Evolutionary conservation across 2,797 vertebrate genomes (phyloP).

Genomic region (Pteropus rufus): DNA sequence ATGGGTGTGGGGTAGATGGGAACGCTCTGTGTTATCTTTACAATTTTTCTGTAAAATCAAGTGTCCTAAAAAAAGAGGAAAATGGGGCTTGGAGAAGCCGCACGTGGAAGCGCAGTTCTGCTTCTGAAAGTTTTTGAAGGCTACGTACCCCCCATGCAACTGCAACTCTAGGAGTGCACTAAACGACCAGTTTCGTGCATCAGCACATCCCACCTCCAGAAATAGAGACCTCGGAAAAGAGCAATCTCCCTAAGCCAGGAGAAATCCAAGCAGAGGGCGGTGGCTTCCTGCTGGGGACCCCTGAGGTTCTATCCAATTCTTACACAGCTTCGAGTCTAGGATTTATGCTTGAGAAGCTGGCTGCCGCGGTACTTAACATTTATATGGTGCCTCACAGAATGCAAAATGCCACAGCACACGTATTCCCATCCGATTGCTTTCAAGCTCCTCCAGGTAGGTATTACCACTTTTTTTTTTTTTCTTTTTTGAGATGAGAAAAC

Average conservation of each 20-base stretch:
- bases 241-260: not conserved
- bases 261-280: not conserved
- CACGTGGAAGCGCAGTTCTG: not conserved
- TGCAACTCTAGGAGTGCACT: not conserved
- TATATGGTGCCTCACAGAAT: rapidly evolving
- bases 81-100: not conserved
- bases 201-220: not conserved
- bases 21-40: not conserved
- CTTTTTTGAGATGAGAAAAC: not conserved
- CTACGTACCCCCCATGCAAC: not conserved
- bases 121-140: not conserved
- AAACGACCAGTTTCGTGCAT: rapidly evolving
- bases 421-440: not conserved
- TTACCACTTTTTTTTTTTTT: not conserved
- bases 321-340: not conserved
- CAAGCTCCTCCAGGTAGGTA: not conserved
- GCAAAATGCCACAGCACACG: rapidly evolving
- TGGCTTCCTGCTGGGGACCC: not conserved
- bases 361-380: too few species aligned
- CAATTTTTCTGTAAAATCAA: not conserved
- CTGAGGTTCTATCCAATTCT: not conserved
- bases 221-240: not conserved
- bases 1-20: rapidly evolving
- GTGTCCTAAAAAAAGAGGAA: not conserved
- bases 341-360: not conserved